phyloP scores from a whole-genome alignment of 2,113 vertebrate species.

The Himantopus leucocephalus region DNA sequence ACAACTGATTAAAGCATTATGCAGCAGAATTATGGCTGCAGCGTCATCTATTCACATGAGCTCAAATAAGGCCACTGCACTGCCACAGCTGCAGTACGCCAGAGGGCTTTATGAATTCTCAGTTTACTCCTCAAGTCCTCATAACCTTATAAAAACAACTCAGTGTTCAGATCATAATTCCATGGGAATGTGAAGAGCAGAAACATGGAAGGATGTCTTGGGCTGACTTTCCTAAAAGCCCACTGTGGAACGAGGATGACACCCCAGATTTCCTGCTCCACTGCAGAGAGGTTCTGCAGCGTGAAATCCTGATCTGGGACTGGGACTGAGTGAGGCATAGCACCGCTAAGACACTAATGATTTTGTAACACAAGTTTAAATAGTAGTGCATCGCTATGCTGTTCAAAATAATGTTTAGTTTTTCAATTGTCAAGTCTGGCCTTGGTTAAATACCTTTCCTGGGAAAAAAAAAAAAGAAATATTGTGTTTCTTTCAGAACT shows the following conservation, averaged over 20 bases:
- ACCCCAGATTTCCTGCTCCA: background rate
- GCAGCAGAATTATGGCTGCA: background rate
- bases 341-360: background rate
- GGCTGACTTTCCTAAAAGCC: background rate
- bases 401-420: background rate
- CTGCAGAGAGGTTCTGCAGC: background rate
- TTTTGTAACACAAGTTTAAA: background rate
- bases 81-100: background rate
- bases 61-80: background rate
- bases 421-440: background rate
- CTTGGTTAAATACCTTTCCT: background rate
- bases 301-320: background rate
- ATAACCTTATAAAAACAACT: background rate
- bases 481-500: background rate
- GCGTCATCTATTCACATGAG: background rate
- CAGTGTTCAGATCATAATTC: background rate
- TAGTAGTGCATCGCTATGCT: background rate
- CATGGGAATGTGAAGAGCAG: background rate
- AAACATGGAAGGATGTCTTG: background rate
- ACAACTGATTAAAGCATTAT: background rate
- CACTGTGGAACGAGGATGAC: fast-evolving
- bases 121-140: background rate
- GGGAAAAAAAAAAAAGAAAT: background rate
- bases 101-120: background rate
- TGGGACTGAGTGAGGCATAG: background rate